Base-by-base conservation (phyloP, 2,113 vertebrate species). In the Rattus norvegicus region DNA sequence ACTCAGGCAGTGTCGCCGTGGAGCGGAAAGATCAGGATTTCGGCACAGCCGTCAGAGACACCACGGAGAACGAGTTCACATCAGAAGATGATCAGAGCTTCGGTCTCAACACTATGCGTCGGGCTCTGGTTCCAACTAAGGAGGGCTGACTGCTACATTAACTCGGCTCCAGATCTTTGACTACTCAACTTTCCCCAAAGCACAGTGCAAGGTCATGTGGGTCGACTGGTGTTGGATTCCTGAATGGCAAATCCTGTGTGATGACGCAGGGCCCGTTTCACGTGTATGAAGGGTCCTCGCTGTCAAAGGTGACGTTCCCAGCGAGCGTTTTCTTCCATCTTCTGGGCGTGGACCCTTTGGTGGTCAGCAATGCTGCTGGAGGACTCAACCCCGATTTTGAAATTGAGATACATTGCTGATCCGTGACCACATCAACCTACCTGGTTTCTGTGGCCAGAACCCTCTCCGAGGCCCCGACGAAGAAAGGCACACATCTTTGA, bases 181-280 rank as follows among this genome's bases (percentile, higher is more conserved):
- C 43, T 43, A 43, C 43, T 3, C 43, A 43, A 43, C 43, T 43
- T 43, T 43, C 43, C 43, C 43, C 43, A 43, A 43, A 43, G 43
- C 43, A 43, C 98, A 99, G 99, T 99, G 93, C 98, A 98, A 39
- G 99, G 99, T 69, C 99, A 99, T 0, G 98, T 97, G 0, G 99
- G 99, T 4, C 98, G 98, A 0, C 67, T 99, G 97, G 99, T 99
- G 97, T 99, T 80, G 99, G 99, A 47, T 98, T 98, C 59, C 93
- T 99, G 96, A 99, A 98, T 0, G 99, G 98, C 12, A 98, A 97
- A 92, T 94, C 98, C 0, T 99, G 99, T 0, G 99, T 99, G 33
- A 99, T 99, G 97, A 99, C 99, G 99, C 99, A 99, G 97, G 99
- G 99, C 1, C 99, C 99, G 11, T 99, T 99, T 98, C 99, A 99